Base-by-base conservation (phyloP, 2,888 invertebrate genomes). In the Tenthredo mesomela region DNA sequence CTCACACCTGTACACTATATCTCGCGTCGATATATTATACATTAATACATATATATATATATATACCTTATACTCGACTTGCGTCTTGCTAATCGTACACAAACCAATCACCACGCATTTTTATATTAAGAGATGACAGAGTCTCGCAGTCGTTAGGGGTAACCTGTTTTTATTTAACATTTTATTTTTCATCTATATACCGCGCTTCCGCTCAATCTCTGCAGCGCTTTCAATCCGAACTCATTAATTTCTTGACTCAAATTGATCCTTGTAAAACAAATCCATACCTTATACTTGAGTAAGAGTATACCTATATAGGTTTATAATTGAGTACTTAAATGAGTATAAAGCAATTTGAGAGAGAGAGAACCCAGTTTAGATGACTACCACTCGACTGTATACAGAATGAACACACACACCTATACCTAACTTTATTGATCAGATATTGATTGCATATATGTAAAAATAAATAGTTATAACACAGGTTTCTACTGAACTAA, bases 1-100 rank as follows among this genome's bases (percentile, higher is more conserved):
- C 58, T 75, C 12, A 29, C 43, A 40, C 40, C 33, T 73, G 43
- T 15, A 40, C 65, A 61, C 43, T 25, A 4, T 25, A 21, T 43
- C 43, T 43, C 43, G 25, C 43, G 40, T 21, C 33, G 10, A 54
- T 18, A 29, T 80, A 80, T 65, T 80, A 80, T 65, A 61, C 61
- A 9, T 61, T 10, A 40, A 61, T 25, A 9, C 43, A 67, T 33
- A 70, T 18, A 21, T 29, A 18, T 33, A 61, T 25, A 9, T 29
- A 67, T 33, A 70, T 18, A 21, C 50, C 29, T 33, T n/a, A n/a
- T n/a, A 29, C 50, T 21, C 12, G 12, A 73, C 71, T 15, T 33
- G 54, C 4, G 54, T 50, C 54, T 54, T 54, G 77, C 77, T 77
- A 77, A 77, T 77, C 54, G 54, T 54, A 77, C 77, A 54, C 77